A percentile compares a stretch with the other conserved stretches of the same genome.
Evolutionary conservation across 2,888 invertebrate species (phyloP).

Genomic region (Automeris io): DNA sequence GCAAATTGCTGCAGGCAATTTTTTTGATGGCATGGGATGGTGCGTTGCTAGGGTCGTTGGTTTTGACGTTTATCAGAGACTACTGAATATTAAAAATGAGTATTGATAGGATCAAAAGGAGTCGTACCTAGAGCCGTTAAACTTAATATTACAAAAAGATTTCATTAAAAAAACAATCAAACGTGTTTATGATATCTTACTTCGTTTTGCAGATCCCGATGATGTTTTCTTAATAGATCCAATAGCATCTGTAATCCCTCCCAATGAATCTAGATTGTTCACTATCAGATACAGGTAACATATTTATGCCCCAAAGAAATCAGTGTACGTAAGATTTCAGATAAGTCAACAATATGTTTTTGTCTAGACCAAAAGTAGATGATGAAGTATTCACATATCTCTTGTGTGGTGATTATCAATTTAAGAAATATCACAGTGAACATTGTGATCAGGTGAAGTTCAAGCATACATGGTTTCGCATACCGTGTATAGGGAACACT

Average conservation of each 20-base stretch:
- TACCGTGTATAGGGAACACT: slow-evolving; percentile 65
- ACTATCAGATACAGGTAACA: slow-evolving; percentile 60
- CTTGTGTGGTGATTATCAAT: slow-evolving; percentile 60
- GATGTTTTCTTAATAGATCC: slow-evolving; percentile 61
- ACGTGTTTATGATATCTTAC: background rate
- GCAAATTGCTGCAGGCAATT: too few species aligned
- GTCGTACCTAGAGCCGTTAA: too few species aligned
- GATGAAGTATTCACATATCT: slow-evolving; percentile 58
- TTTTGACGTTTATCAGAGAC: too few species aligned
- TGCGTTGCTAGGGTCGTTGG: too few species aligned
- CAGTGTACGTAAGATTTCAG: background rate
- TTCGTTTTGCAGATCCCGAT: slow-evolving; percentile 49
- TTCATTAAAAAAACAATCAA: too few species aligned
- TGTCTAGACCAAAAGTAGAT: slow-evolving; percentile 46
- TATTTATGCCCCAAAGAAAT: background rate
- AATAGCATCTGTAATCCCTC: slow-evolving; percentile 47
- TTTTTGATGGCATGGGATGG: too few species aligned
- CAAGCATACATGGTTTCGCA: slow-evolving; percentile 60
- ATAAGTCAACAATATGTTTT: background rate
- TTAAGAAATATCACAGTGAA: slow-evolving; percentile 30
- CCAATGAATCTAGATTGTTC: slow-evolving; percentile 61
- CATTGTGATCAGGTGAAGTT: slow-evolving; percentile 23
- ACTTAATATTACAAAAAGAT: too few species aligned
- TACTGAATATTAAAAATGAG: too few species aligned
- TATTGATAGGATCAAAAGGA: too few species aligned